A percentile compares a stretch with the other conserved stretches of the same genome.
phyloP scores from a whole-genome alignment of 2,113 vertebrate species.

The Steatornis caripensis region DNA sequence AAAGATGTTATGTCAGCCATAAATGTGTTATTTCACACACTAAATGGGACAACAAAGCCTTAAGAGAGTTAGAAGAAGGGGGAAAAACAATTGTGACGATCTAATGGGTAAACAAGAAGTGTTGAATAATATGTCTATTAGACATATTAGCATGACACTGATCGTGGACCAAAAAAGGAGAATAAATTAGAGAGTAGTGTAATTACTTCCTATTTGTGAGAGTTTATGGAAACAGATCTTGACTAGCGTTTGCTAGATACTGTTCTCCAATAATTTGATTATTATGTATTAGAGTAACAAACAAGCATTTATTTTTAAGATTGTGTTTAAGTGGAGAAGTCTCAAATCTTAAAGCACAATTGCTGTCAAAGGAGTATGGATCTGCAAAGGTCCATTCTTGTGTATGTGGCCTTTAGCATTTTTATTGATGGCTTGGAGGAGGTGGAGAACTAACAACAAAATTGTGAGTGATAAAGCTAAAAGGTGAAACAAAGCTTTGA shows the following conservation, averaged over 20 bases:
- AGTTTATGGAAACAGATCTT: not conserved
- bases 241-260: not conserved
- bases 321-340: not conserved
- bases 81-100: not conserved
- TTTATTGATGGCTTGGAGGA: not conserved
- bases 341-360: not conserved
- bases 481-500: not conserved
- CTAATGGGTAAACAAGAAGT: not conserved
- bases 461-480: not conserved
- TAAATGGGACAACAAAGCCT: not conserved
- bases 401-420: not conserved
- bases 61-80: not conserved
- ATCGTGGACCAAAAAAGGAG: not conserved
- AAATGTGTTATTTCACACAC: not conserved
- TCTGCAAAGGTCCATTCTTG: not conserved
- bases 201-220: not conserved
- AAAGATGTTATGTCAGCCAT: not conserved
- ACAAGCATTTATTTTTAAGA: not conserved
- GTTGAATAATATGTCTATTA: not conserved
- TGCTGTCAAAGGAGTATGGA: not conserved
- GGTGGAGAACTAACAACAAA: not conserved
- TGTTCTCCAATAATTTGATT: not conserved
- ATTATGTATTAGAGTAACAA: not conserved
- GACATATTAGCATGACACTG: not conserved
- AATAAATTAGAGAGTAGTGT: not conserved